Evolutionary conservation across 2,797 vertebrate species (phyloP).

Genomic region (Cephalopachus bancanus): DNA sequence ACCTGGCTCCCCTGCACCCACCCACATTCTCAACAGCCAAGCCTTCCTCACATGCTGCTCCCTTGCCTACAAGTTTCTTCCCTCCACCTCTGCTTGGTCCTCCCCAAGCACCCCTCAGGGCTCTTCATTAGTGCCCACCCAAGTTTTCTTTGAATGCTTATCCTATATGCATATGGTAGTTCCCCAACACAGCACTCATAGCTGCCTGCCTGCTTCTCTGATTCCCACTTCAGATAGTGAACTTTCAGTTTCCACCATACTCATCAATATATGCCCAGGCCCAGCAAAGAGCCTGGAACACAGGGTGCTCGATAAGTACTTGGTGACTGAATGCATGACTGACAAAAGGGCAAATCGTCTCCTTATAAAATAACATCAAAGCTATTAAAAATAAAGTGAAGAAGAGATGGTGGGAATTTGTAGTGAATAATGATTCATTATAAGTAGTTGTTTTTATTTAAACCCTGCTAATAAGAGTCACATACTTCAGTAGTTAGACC

Average conservation of each 20-base stretch:
- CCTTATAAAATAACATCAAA: not conserved
- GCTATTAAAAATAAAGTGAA: not conserved
- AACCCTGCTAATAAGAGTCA: not conserved
- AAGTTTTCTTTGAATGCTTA: not conserved
- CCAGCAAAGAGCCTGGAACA: not conserved
- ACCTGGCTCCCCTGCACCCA: no score
- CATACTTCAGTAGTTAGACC: not conserved
- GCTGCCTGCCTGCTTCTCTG: not conserved
- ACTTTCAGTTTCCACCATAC: not conserved
- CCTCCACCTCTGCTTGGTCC: not conserved
- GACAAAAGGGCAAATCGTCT: not conserved
- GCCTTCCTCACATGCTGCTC: not conserved
- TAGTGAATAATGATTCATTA: not conserved
- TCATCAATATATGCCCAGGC: no score
- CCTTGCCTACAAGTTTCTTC: no score
- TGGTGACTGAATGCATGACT: not conserved
- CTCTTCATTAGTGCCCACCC: not conserved
- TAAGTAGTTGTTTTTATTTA: not conserved
- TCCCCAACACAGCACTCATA: rapidly evolving
- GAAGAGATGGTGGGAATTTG: not conserved
- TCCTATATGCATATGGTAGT: rapidly evolving
- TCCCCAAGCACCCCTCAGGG: not conserved
- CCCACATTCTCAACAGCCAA: no score
- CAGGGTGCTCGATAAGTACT: not conserved
- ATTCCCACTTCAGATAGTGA: not conserved